Percentiles rank a stretch among this genome's conserved stretches.
Evolutionary conservation across 2,113 vertebrate genomes (phyloP).

Genomic region (Protomyctophum bolini): DNA sequence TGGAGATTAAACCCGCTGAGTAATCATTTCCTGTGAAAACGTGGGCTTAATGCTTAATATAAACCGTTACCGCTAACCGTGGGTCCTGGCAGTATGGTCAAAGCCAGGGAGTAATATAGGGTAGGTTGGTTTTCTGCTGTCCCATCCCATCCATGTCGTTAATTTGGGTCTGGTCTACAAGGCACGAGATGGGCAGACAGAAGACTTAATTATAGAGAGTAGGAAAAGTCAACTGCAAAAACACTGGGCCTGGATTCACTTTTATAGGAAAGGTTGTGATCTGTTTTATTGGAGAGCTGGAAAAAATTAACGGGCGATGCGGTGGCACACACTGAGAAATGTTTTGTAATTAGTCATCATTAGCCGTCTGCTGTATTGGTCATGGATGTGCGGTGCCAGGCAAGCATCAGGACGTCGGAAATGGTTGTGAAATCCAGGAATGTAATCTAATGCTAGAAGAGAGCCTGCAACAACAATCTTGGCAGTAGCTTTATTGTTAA

Average conservation of each 20-base stretch:
- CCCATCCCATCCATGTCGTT: too few species aligned
- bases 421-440: slow-evolving; percentile 37
- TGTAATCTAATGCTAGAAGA: slow-evolving; percentile 45
- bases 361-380: slow-evolving; percentile 1
- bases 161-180: too few species aligned
- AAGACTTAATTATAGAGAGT: not conserved
- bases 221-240: too few species aligned
- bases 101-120: slow-evolving; percentile 13
- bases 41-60: not conserved
- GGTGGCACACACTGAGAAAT: not conserved
- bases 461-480: slow-evolving; percentile 40
- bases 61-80: slow-evolving; percentile 26
- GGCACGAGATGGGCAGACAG: not conserved
- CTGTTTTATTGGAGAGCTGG: too few species aligned
- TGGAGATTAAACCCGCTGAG: not conserved
- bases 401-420: slow-evolving; percentile 4
- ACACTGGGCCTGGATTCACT: too few species aligned
- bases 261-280: too few species aligned
- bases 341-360: not conserved
- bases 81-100: slow-evolving; percentile 14
- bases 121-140: too few species aligned
- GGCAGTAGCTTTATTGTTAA: slow-evolving; percentile 26
- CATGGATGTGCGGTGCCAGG: slow-evolving; percentile 15
- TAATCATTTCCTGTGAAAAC: slow-evolving; percentile 3
- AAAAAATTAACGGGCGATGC: too few species aligned